A percentile compares a stretch with the other conserved stretches of the same genome.
Conservation (phyloP, 2,888 invertebrate genomes). For the Parapristionchus giblindavisi region DNA sequence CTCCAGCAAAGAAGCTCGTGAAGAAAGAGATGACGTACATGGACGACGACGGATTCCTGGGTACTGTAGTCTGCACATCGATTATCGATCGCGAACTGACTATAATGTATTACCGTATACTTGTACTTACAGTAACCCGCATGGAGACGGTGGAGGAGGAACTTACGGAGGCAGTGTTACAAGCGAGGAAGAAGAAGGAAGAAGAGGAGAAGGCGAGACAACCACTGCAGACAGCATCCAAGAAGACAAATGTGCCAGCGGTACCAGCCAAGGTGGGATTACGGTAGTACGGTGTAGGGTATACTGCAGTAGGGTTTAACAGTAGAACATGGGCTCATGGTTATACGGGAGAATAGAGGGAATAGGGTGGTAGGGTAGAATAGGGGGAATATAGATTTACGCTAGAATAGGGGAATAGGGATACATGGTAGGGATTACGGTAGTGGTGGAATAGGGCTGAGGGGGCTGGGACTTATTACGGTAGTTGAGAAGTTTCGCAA, state of each 20-base stretch:
- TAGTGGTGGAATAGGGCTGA: no score
- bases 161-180: neutral
- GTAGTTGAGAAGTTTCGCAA: no score
- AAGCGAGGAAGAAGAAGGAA: constrained; percentile 1
- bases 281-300: neutral
- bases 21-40: constrained; percentile 27
- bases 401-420: no score
- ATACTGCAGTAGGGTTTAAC: neutral
- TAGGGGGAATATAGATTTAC: no score
- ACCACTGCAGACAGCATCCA: constrained; percentile 1
- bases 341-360: no score
- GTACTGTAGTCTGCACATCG: no score
- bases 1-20: constrained; percentile 12
- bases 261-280: constrained; percentile 2
- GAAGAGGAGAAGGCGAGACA: neutral
- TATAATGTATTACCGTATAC: no score
- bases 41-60: constrained; percentile 36
- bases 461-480: no score
- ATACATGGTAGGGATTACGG: no score
- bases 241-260: constrained; percentile 19
- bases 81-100: neutral
- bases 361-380: no score
- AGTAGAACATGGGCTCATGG: neutral
- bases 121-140: constrained; percentile 17
- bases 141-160: constrained; percentile 31